phyloP scores from a whole-genome alignment of 2,888 invertebrate genomes.

The Seira musarum region DNA sequence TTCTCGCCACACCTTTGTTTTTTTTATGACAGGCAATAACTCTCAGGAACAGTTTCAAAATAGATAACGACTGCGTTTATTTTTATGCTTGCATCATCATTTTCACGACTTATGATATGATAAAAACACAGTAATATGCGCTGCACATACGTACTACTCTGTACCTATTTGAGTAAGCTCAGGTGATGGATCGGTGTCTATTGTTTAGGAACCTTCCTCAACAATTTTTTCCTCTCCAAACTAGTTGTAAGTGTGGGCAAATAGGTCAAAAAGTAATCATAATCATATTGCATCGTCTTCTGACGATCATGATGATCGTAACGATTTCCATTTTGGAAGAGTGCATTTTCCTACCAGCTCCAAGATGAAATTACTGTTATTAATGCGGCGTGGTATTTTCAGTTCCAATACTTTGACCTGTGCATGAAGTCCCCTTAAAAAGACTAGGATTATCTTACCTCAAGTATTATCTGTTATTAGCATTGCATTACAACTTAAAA shows the following conservation, averaged over 20 bases:
- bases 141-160: not conserved
- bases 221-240: conserved; percentile 21
- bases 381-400: not conserved
- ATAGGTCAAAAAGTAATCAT: not conserved
- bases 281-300: too few relatives aligned
- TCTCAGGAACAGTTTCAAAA: not conserved
- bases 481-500: not conserved
- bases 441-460: not conserved
- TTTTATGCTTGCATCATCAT: too few relatives aligned
- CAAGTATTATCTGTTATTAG: not conserved
- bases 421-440: not conserved
- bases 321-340: not conserved
- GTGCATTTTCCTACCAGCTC: too few relatives aligned
- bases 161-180: not conserved
- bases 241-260: not conserved
- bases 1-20: not conserved
- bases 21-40: conserved; percentile 13
- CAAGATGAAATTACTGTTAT: not conserved
- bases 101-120: not conserved
- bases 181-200: conserved; percentile 5
- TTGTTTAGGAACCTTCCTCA: conserved; percentile 31
- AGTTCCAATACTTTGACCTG: not conserved
- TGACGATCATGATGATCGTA: too few relatives aligned
- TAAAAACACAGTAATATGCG: not conserved
- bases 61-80: too few relatives aligned